Base-by-base conservation (phyloP, 2,888 invertebrate genomes). In the Seira ritae region DNA sequence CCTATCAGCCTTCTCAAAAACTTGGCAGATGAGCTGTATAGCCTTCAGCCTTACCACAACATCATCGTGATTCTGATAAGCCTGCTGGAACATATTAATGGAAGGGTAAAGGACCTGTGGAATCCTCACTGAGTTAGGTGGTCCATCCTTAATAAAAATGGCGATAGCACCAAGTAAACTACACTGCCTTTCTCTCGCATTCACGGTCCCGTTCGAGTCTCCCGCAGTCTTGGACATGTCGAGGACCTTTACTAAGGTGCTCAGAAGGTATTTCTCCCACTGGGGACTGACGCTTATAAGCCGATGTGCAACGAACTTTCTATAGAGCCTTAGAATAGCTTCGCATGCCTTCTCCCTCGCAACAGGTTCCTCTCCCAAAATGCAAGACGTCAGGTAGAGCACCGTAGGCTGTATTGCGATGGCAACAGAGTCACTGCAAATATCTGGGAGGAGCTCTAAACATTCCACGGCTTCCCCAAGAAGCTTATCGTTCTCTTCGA, bases 41-140 rank as follows among this genome's bases (percentile, higher is more conserved):
- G 96, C 95, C 90, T 95, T 95, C 77, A 95, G 91, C 90, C 94
- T 94, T 0, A 96, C 94, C 93, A 95, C 90, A 6, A 31, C 15
- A 84, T 92, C 91, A 90, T 94, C 93, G 62, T 93, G 92, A 83
- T 93, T 94, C 84, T 91, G 90, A 89, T 92, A 91, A 89, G 96
- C 96, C 90, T 96, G 96, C 50, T 96, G 93, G 91, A 97, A 97
- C 90, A 97, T 95, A 92, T 97, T 96, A 89, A 98, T 96, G 90
- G 97, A 97, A 0, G 97, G 97, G 91, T 96, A 96, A 90, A 96
- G 95, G 75, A 98, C 92, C 89, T 96, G 95, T 12, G 96, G 95
- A 42, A 95, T 94, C 37, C 93, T 92, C 12, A 95, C 94, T 12
- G 96, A 95, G 88, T 94, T 93, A 0, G 95, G 93, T 0, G 96